Base-by-base conservation (phyloP, 2,113 vertebrate species). In the Chloebia gouldiae region DNA sequence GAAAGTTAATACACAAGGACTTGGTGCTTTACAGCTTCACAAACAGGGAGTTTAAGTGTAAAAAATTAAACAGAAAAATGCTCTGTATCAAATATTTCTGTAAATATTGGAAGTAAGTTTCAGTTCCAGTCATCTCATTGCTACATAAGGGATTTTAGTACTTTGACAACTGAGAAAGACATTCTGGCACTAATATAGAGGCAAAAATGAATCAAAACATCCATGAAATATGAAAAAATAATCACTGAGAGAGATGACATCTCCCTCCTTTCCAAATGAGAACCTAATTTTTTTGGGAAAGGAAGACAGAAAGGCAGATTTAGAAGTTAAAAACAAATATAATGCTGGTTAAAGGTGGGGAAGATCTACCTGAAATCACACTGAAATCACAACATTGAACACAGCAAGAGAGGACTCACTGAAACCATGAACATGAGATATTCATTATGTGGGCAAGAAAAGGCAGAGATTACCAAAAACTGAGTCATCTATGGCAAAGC, bases 381-480 rank as follows among this genome's bases (percentile, higher is more conserved):
- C 14, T 53, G 49, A n/a, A 50, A 66, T n/a, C 68, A 17, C 49
- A 42, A 23, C 24, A 17, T 0, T 15, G 6, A 61, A 16, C 2
- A 24, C 0, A 42, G 12, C 7, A 18, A 49, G 37, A 49, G 4
- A 76, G 13, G 42, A 69, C 22, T 37, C 60, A 15, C 42, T 13
- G 19, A 18, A 66, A 31, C 2, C 16, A 47, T 27, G 7, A 44
- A 51, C 23, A 12, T 1, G 14, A 53, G 39, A 63, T 11, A 54
- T 7, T 45, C 31, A 50, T 0, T 0, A 5, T 2, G 2, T 5
- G 27, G 25, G 23, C 22, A 70, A 54, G 11, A 69, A 69, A 50
- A 66, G 6, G 3, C n/a, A n/a, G 49, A 9, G n/a, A 27, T 14
- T 42, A 42, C 13, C 20, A 28, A 54, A 64, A 78, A 1, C 14